phyloP scores from a whole-genome alignment of 2,797 vertebrate species.

The Botia kubotai region DNA sequence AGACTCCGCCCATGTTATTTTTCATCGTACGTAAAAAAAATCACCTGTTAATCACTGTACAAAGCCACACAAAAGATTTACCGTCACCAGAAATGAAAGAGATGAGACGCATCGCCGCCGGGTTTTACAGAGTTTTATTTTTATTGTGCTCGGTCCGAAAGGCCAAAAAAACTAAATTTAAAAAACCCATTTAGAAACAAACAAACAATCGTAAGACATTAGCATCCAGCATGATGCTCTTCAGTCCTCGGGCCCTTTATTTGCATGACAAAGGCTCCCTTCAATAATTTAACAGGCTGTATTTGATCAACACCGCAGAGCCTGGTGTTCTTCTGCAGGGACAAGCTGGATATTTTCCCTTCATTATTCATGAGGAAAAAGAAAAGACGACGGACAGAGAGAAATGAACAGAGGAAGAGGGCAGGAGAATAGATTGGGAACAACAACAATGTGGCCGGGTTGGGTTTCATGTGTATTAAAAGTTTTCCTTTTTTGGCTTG shows the following conservation, averaged over 20 bases:
- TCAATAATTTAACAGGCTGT: slow-evolving; percentile 82
- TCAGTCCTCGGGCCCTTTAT: slow-evolving; percentile 68
- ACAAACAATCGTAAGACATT: slow-evolving; percentile 51
- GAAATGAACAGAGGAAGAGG: slow-evolving; percentile 35
- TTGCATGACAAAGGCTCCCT: slow-evolving; percentile 80
- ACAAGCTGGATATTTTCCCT: slow-evolving; percentile 74
- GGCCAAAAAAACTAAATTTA: slow-evolving; percentile 13
- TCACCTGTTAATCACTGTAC: background rate
- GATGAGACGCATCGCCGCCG: background rate
- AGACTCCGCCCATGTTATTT: background rate
- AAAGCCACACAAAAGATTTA: background rate
- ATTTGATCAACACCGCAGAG: slow-evolving; percentile 83
- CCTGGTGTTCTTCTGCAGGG: slow-evolving; percentile 76
- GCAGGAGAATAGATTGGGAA: slow-evolving; percentile 46
- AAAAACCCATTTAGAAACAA: slow-evolving; percentile 48
- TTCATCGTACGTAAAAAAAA: background rate
- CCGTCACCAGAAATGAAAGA: background rate
- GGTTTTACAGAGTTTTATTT: background rate
- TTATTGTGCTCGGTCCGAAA: slow-evolving; percentile 26
- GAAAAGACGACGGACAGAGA: slow-evolving; percentile 38
- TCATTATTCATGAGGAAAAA: slow-evolving; percentile 72
- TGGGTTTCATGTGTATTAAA: slow-evolving; percentile 59
- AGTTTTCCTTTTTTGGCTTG: slow-evolving; percentile 47
- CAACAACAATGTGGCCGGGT: slow-evolving; percentile 53
- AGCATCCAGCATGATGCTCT: slow-evolving; percentile 30